These are phyloP conservation scores for Mugil cephalus DNA, from an alignment of 2,113 vertebrate species.

Conservation along the genomic window DNA sequence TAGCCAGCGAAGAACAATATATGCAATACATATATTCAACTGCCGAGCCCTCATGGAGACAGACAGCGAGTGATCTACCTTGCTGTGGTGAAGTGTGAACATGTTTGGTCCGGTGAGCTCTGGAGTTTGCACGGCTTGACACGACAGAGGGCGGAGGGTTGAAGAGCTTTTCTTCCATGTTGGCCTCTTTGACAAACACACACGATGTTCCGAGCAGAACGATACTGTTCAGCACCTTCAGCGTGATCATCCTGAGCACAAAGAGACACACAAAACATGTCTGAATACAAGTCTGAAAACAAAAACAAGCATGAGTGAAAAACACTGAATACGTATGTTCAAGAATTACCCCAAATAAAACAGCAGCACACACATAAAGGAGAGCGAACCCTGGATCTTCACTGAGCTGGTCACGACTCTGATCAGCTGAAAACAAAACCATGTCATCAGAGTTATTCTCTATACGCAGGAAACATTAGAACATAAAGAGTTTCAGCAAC, in stretches of 20 bases:
- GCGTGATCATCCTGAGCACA: conserved; percentile 90
- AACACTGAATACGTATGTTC: not conserved
- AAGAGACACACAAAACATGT: conserved; percentile 30
- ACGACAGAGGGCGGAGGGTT: conserved; percentile 83
- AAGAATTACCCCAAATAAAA: conserved; percentile 95
- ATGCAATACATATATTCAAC: too few species aligned
- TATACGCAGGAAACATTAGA: not conserved
- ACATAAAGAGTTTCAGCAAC: not conserved
- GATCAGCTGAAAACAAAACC: conserved; percentile 86
- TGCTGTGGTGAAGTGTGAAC: conserved; percentile 68
- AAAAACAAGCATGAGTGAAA: not conserved
- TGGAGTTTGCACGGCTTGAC: conserved; percentile 87
- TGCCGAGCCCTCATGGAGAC: not conserved
- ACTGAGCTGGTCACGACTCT: conserved; percentile 96
- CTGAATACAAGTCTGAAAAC: not conserved
- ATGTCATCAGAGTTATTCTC: not conserved
- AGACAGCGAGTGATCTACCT: conserved; percentile 53
- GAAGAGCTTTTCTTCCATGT: conserved; percentile 97
- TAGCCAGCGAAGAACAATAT: too few species aligned
- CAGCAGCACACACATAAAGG: conserved; percentile 92
- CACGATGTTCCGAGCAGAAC: conserved; percentile 96
- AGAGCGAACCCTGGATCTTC: conserved; percentile 96
- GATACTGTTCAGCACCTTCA: conserved; percentile 98
- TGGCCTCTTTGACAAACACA: conserved; percentile 95
- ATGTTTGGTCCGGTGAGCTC: conserved; percentile 84